Evolutionary conservation across 2,113 vertebrate genomes (phyloP).

Genomic region (Gobius niger): DNA sequence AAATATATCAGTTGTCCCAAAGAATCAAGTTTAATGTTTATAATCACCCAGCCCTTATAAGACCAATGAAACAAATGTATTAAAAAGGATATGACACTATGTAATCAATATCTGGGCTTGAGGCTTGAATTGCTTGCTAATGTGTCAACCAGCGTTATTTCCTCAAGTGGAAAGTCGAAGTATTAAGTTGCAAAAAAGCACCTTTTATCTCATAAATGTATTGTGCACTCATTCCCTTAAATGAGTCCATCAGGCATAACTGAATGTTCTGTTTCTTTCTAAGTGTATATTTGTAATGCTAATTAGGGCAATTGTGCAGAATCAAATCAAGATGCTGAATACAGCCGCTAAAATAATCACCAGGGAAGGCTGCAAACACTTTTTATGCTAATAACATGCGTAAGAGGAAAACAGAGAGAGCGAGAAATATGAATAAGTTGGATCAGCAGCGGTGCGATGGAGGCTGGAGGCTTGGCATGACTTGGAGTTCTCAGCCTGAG

Average conservation of each 20-base stretch:
- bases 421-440: constrained; percentile 11
- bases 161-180: constrained; percentile 5
- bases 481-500: constrained; percentile 22
- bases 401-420: constrained; percentile 3
- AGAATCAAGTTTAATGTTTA: background rate
- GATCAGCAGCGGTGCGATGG: constrained; percentile 9
- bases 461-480: constrained; percentile 17
- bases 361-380: constrained; percentile 56
- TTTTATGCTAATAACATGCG: constrained; percentile 63
- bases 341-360: constrained; percentile 67
- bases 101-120: background rate
- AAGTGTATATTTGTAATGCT: constrained; percentile 69
- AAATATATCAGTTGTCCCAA: no score
- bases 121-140: background rate
- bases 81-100: background rate
- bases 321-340: constrained; percentile 70
- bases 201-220: constrained; percentile 41
- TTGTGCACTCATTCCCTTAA: constrained; percentile 24
- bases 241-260: constrained; percentile 54
- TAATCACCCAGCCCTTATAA: background rate
- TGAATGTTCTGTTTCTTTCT: constrained; percentile 52
- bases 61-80: background rate
- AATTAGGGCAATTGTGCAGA: constrained; percentile 65
- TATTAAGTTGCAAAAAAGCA: constrained; percentile 31
- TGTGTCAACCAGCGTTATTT: background rate